phyloP scores from a whole-genome alignment of 2,888 invertebrate genomes.

The Aplocera efformata region DNA sequence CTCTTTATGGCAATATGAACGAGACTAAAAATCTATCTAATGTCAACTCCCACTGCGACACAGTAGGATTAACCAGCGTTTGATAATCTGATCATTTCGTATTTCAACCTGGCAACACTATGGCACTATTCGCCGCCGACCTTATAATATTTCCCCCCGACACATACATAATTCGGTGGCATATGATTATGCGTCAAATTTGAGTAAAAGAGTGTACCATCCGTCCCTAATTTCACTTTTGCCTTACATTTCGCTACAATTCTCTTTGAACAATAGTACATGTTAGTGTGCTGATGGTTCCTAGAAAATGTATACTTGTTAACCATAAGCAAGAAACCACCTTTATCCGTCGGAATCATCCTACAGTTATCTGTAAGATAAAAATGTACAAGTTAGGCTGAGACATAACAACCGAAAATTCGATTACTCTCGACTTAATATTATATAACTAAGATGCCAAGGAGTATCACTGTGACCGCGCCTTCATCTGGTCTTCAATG shows the following conservation, averaged over 20 bases:
- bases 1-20: no score
- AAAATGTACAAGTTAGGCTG: neutral
- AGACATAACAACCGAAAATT: no score
- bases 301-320: slow-evolving; percentile 35
- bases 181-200: slow-evolving; percentile 20
- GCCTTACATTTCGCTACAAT: slow-evolving; percentile 29
- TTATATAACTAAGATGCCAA: no score
- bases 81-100: no score
- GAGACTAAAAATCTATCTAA: no score
- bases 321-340: slow-evolving; percentile 34
- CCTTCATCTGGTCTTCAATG: no score
- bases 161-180: slow-evolving; percentile 26
- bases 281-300: slow-evolving; percentile 15
- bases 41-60: no score
- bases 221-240: slow-evolving; percentile 5
- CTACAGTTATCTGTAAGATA: neutral
- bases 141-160: slow-evolving; percentile 27
- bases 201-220: slow-evolving; percentile 1
- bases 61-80: no score
- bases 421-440: no score
- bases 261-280: slow-evolving; percentile 30
- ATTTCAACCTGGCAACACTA: no score
- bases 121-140: neutral
- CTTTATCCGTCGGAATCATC: slow-evolving; percentile 43
- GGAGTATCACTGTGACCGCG: no score